Evolutionary conservation across 2,888 invertebrate species (phyloP).

Genomic region (Bellardia bayeri): DNA sequence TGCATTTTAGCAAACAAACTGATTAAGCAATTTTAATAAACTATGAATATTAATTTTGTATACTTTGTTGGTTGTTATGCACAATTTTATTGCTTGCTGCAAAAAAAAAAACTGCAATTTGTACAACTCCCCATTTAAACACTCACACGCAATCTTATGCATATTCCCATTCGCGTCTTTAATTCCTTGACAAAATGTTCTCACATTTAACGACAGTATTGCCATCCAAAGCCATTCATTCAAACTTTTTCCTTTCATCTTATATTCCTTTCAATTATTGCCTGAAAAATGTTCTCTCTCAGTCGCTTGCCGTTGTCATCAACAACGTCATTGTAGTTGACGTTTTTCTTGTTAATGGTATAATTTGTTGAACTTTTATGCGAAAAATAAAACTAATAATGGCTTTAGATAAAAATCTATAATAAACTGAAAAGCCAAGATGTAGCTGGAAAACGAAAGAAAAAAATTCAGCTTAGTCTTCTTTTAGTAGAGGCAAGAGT

Average conservation of each 20-base stretch:
- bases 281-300: background rate
- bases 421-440: conserved; percentile 55
- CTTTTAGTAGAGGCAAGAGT: background rate
- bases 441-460: background rate
- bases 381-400: conserved; percentile 62
- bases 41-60: background rate
- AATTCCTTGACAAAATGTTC: conserved; percentile 18
- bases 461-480: background rate
- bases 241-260: background rate
- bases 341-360: conserved; percentile 51
- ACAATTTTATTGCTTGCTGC: background rate
- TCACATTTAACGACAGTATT: conserved; percentile 4
- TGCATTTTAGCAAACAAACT: no score
- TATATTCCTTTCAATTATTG: background rate
- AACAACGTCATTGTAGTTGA: conserved; percentile 35
- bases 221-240: background rate
- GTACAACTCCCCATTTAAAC: background rate
- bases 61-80: background rate
- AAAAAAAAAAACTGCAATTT: background rate
- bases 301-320: conserved; percentile 20
- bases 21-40: background rate
- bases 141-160: background rate
- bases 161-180: background rate
- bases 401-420: conserved; percentile 60
- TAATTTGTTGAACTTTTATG: conserved; percentile 66